These are phyloP conservation scores for Venturia canescens DNA, from an alignment of 1,140 invertebrate species.

Conservation along the genomic window DNA sequence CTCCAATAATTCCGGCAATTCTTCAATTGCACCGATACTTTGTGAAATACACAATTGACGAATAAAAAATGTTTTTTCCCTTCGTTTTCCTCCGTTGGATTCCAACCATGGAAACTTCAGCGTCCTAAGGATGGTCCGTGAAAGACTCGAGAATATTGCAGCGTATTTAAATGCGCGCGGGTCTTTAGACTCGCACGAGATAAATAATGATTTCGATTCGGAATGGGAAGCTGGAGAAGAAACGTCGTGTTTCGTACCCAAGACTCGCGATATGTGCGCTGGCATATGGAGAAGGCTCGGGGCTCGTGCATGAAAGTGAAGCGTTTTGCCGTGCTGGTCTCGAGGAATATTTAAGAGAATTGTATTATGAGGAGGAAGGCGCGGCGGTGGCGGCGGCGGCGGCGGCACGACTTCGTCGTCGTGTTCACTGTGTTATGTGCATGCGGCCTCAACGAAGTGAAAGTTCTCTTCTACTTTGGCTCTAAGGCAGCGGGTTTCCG, in stretches of 20 bases:
- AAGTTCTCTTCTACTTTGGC: conserved; percentile 41
- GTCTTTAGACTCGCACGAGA: background rate
- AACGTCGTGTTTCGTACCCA: background rate
- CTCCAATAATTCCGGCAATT: too few species aligned
- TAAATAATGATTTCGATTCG: background rate
- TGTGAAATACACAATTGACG: too few species aligned
- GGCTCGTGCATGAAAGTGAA: conserved; percentile 65
- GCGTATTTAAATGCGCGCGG: too few species aligned
- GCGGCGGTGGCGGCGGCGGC: background rate
- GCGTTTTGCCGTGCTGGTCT: conserved; percentile 51
- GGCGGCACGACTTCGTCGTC: background rate
- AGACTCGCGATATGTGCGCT: background rate
- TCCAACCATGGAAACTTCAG: too few species aligned
- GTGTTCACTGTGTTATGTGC: background rate
- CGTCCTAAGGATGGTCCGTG: too few species aligned
- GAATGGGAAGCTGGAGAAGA: background rate
- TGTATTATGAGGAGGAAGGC: conserved; percentile 31
- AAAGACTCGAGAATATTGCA: too few species aligned
- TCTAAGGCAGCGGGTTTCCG: conserved; percentile 24
- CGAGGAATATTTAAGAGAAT: conserved; percentile 66
- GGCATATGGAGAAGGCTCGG: conserved; percentile 4
- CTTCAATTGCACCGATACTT: too few species aligned
- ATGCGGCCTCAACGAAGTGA: conserved; percentile 44
- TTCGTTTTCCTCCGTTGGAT: too few species aligned
- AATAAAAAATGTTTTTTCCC: too few species aligned